Conservation (phyloP, 2,113 vertebrate genomes). For the Agapornis roseicollis region DNA sequence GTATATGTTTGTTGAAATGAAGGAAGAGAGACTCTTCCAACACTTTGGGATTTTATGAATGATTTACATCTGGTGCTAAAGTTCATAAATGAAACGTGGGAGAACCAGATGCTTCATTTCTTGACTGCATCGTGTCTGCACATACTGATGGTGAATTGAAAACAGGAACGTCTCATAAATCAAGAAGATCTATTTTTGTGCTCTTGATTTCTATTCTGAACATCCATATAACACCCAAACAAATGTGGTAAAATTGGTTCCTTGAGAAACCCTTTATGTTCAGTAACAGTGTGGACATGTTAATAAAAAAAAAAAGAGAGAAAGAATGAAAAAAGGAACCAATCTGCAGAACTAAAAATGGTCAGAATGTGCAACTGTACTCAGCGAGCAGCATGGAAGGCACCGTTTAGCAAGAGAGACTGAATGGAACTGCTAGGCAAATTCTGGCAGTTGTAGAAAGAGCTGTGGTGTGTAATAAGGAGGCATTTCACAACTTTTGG, state of each 20-base stretch:
- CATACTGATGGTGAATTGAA: conserved; percentile 77
- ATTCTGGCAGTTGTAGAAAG: not conserved
- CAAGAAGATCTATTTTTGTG: conserved; percentile 72
- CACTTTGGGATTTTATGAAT: conserved; percentile 77
- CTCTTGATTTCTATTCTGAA: conserved; percentile 75
- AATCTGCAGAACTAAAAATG: not conserved
- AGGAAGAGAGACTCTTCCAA: conserved; percentile 67
- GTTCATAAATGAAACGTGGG: conserved; percentile 77
- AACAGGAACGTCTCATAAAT: conserved; percentile 75
- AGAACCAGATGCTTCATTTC: conserved; percentile 79
- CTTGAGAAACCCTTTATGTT: conserved; percentile 69
- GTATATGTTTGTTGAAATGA: conserved; percentile 71
- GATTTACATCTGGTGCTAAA: conserved; percentile 83
- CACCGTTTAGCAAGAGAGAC: not conserved
- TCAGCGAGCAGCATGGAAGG: not conserved
- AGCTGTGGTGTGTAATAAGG: not conserved
- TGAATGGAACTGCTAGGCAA: not conserved
- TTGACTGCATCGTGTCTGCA: conserved; percentile 69
- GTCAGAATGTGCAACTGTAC: not conserved
- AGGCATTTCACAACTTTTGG: not conserved
- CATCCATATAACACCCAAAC: conserved; percentile 68
- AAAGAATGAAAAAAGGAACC: not conserved
- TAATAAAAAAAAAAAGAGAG: conserved; percentile 36
- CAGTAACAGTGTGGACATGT: conserved; percentile 60
- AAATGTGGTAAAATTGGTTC: conserved; percentile 70